These are phyloP conservation scores for Agrochola lota DNA, from an alignment of 2,888 invertebrate species.

Conservation along the genomic window DNA sequence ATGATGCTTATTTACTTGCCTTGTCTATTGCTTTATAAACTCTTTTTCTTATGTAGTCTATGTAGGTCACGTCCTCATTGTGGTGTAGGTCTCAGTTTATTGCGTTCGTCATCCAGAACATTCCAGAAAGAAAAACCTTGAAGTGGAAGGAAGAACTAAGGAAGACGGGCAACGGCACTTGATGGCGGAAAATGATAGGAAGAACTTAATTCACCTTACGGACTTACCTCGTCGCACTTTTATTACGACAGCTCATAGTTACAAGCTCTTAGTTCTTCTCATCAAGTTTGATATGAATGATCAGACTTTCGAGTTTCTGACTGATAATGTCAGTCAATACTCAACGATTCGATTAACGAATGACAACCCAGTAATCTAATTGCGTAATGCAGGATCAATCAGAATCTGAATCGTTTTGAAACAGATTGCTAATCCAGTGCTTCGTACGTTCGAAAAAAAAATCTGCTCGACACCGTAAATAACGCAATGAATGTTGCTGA, in stretches of 20 bases:
- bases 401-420: too few species aligned
- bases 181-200: background rate
- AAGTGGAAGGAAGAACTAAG: background rate
- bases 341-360: background rate
- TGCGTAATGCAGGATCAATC: too few species aligned
- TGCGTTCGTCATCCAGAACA: conserved; percentile 22
- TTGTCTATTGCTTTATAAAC: background rate
- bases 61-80: conserved; percentile 50
- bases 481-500: too few species aligned
- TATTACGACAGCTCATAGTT: background rate
- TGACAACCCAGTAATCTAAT: background rate
- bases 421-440: too few species aligned
- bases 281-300: background rate
- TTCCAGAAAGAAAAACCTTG: conserved; percentile 21
- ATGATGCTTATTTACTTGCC: background rate
- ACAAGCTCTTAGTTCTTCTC: background rate
- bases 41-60: conserved; percentile 28
- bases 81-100: conserved; percentile 35
- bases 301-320: background rate
- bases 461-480: too few species aligned
- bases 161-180: background rate
- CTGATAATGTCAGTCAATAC: background rate
- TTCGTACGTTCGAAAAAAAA: too few species aligned
- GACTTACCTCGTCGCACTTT: background rate
- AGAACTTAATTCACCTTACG: background rate